Evolutionary conservation across 2,888 invertebrate genomes (phyloP).

Genomic region (Aspidiotus destructor): DNA sequence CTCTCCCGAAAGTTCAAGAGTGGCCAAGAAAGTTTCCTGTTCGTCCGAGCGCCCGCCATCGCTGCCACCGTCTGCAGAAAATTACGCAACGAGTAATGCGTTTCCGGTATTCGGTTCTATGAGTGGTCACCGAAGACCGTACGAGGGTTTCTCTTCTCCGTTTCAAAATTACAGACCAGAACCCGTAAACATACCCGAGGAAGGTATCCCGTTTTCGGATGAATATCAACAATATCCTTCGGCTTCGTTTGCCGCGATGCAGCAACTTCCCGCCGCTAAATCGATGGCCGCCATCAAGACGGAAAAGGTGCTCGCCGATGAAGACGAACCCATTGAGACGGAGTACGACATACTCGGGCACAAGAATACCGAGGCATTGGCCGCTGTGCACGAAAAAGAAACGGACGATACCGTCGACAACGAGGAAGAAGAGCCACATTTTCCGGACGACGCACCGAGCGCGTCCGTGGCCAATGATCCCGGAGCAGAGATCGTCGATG

Average conservation of each 20-base stretch:
- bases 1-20: not conserved
- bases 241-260: not conserved
- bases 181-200: not conserved
- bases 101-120: not conserved
- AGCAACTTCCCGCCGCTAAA: not conserved
- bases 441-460: not conserved
- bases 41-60: not conserved
- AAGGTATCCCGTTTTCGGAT: not conserved
- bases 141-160: not conserved
- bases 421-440: not conserved
- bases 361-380: constrained; percentile 9
- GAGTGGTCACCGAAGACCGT: not conserved
- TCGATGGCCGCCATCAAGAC: not conserved
- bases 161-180: not conserved
- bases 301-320: not conserved
- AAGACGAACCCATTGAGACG: not conserved
- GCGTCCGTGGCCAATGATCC: not conserved
- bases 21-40: not conserved
- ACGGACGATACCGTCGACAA: constrained; percentile 7
- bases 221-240: not conserved
- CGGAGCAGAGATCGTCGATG: not conserved
- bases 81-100: not conserved
- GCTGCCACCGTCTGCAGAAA: not conserved
- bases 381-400: constrained; percentile 16
- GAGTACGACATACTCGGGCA: constrained; percentile 13